A percentile compares a stretch with the other conserved stretches of the same genome.
phyloP scores from a whole-genome alignment of 2,888 invertebrate genomes.

The Augochlorella aurata region DNA sequence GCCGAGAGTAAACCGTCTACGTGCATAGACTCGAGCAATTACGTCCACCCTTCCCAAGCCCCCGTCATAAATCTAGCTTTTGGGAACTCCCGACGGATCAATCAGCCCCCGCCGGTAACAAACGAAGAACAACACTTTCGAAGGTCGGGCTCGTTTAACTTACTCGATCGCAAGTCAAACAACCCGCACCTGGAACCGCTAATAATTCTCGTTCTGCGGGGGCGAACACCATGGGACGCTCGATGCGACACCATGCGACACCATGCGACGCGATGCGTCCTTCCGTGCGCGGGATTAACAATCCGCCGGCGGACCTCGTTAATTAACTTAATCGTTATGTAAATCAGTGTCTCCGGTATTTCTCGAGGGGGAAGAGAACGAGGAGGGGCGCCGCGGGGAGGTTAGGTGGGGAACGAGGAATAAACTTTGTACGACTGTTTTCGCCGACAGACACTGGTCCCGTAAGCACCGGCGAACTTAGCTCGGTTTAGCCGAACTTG shows the following conservation, averaged over 20 bases:
- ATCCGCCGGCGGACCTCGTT: constrained; percentile 44
- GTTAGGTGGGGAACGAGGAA: constrained; percentile 19
- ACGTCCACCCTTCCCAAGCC: neutral
- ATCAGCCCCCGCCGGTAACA: neutral
- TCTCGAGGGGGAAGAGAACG: constrained; percentile 37
- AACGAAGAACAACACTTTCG: constrained; percentile 15
- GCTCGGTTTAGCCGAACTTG: constrained; percentile 71
- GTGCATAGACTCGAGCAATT: neutral
- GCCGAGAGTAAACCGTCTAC: neutral
- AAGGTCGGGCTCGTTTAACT: constrained; percentile 21
- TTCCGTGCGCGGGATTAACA: constrained; percentile 39
- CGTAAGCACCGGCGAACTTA: constrained; percentile 69
- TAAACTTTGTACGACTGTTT: constrained; percentile 63
- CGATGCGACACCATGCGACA: constrained; percentile 8
- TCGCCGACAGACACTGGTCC: constrained; percentile 57
- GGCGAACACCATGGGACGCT: constrained; percentile 26
- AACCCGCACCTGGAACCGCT: neutral
- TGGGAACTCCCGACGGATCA: neutral
- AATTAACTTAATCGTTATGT: constrained; percentile 70
- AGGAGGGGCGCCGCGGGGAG: neutral
- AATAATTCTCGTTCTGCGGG: constrained; percentile 29
- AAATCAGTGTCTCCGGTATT: constrained; percentile 70
- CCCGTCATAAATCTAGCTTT: neutral
- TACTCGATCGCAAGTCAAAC: constrained; percentile 19
- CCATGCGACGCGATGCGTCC: neutral